These are phyloP conservation scores for Phalacrocorax carbo DNA, from an alignment of 2,113 vertebrate genomes.

Conservation along the genomic window DNA sequence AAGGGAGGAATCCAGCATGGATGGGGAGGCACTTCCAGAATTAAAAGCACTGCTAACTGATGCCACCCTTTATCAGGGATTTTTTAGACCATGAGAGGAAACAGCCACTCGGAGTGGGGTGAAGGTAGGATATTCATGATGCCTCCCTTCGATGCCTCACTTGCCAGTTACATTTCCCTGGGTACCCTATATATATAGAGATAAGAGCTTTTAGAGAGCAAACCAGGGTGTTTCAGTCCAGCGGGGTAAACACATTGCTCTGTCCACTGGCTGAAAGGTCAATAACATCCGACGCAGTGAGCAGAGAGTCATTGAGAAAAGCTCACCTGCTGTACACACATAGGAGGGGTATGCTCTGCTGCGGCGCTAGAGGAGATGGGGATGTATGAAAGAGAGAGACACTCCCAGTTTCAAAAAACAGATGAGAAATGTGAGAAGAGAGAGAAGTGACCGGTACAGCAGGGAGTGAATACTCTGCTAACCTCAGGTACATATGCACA, in stretches of 20 bases:
- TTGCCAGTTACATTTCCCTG: neutral
- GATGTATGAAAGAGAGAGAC: neutral
- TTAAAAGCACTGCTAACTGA: neutral
- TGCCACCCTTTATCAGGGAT: neutral
- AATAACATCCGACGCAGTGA: neutral
- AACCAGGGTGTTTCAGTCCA: rapidly evolving
- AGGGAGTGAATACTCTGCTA: neutral
- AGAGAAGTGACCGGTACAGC: rapidly evolving
- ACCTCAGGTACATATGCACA: neutral
- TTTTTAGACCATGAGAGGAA: neutral
- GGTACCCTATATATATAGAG: neutral
- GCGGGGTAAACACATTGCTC: neutral
- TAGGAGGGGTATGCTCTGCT: neutral
- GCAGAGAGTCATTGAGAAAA: neutral
- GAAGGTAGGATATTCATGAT: rapidly evolving
- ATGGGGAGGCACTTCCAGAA: neutral
- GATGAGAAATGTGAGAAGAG: neutral
- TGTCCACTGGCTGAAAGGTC: neutral
- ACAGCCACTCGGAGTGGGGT: neutral
- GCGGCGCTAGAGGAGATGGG: rapidly evolving
- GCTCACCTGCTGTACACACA: neutral
- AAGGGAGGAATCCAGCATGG: neutral
- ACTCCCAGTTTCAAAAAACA: neutral
- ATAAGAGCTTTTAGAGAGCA: neutral
- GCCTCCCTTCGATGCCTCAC: neutral